Base-by-base conservation (phyloP, 2,113 vertebrate genomes). In the Aplodontia rufa region DNA sequence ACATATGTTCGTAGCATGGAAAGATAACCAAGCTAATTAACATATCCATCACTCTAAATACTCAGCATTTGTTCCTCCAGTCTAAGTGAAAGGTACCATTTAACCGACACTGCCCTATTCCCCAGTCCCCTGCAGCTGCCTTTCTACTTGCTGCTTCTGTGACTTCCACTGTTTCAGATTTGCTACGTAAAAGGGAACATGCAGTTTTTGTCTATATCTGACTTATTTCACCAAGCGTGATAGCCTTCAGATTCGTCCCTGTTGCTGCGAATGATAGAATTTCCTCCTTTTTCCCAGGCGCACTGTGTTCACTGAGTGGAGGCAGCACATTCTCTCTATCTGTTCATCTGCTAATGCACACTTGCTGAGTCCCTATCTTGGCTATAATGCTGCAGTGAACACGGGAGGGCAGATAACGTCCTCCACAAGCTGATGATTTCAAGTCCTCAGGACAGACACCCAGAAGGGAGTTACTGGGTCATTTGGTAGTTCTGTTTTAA, bases 361-460 rank as follows among this genome's bases (percentile, higher is more conserved):
- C 28, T 74, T 55, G 16, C 22, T 14, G 47, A n/a, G 8, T 53
- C 58, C 49, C 30, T 60, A n/a, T 45, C 22, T 37, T 86, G 72
- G 26, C 37, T 72, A 58, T 14, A 19, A 28, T 7, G 14, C 11
- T 30, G 22, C 60, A 78, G 37, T 11, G 17, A 68, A 51, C 11
- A 14, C 0, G 2, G 10, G 12, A 32, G 32, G 24, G 20, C n/a
- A 3, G 30, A 45, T n/a, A 10, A 32, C n/a, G 32, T 75, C 49
- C 42, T 35, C 11, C n/a, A 64, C 6, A 16, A n/a, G n/a, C n/a
- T n/a, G n/a, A 35, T 64, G 60, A 47, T 40, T 68, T 93, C 49
- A 86, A 64, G 22, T 58, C 30, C 47, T 93, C 6, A 32, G 47
- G 8, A 16, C 4, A 22, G 28, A 32, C 12, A 53, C 6, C 26